A percentile compares a stretch with the other conserved stretches of the same genome.
phyloP scores from a whole-genome alignment of 2,888 invertebrate genomes.

The Ectobius pallidus region DNA sequence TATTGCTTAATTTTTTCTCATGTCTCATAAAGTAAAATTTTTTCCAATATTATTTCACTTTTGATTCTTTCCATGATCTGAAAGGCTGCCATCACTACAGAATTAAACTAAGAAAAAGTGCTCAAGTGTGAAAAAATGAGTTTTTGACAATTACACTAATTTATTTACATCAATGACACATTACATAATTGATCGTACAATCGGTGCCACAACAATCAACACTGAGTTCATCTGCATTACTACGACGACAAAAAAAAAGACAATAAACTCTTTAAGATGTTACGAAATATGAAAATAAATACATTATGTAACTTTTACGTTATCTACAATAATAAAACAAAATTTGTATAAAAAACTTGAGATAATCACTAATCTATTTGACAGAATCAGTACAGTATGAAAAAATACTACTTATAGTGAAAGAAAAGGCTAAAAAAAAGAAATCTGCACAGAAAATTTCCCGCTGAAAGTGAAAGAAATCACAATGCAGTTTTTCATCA shows the following conservation, averaged over 20 bases:
- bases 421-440: background rate
- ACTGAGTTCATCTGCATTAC: slow-evolving; percentile 24
- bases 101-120: no score
- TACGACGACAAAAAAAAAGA: slow-evolving; percentile 1
- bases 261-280: slow-evolving; percentile 6
- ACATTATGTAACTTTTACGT: slow-evolving; percentile 15
- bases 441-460: background rate
- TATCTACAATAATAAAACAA: slow-evolving; percentile 24
- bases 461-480: slow-evolving; percentile 6
- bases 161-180: slow-evolving; percentile 32
- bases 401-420: slow-evolving; percentile 4
- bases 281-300: slow-evolving; percentile 26
- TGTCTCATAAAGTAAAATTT: no score
- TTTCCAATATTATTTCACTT: no score
- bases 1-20: no score
- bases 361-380: background rate
- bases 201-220: slow-evolving; percentile 30
- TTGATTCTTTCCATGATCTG: no score
- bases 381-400: background rate
- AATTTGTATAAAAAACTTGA: slow-evolving; percentile 27
- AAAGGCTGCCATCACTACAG: no score
- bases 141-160: slow-evolving; percentile 31
- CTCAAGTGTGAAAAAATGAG: no score
- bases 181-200: slow-evolving; percentile 27
- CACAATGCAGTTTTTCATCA: background rate